Evolutionary conservation across 37 sponge, comb jelly and placozoan species (phyloP), one percentile per base, ranked within the genome.

Genomic region (Ephydatia muelleri): DNA sequence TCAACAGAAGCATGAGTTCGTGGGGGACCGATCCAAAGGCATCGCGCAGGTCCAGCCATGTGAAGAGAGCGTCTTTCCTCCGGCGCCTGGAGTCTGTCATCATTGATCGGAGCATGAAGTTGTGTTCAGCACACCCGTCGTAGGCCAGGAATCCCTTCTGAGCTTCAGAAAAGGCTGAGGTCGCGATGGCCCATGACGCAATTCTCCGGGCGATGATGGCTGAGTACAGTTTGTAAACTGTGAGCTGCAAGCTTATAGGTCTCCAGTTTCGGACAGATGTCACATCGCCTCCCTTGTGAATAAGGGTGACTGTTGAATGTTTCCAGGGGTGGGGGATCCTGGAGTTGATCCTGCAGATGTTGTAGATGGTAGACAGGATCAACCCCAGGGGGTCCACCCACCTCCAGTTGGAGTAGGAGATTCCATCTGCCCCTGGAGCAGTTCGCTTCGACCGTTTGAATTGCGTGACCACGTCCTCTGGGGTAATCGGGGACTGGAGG

Each of bases 21-120:
- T 80, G 76, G 1, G 82, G 87, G 19, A 86, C 68, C 1, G 85
- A 85, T 27, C 85, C 85, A 49, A 77, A 85, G 29, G 85, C 85
- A 78, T 85, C 49, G 16, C 31, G 32, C 38, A 87, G 68, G 76
- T 87, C 88, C 0, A 87, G 26, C 88, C 88, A 80, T 39, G 64
- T 67, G 2, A 73, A 0, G 26, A 43, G 2, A 5, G 80, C 23
- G 32, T 87, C 65, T 34, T 73, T 74, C 38, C 49, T 72, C 11
- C 70, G 27, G 30, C 88, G 23, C n/a, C n/a, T n/a, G n/a, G n/a
- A n/a, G n/a, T n/a, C n/a, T n/a, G 65, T 57, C 11, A 86, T 30
- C 32, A 80, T 37, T 25, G 65, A 47, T 57, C 48, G 76, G 5
- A 80, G 38, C 0, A 81, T 1, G 29, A 87, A 87, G 77, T 28